These are phyloP conservation scores for Oscarella lobularis DNA, from an alignment of 37 sponge, comb jelly and placozoan species.

Conservation along the genomic window DNA sequence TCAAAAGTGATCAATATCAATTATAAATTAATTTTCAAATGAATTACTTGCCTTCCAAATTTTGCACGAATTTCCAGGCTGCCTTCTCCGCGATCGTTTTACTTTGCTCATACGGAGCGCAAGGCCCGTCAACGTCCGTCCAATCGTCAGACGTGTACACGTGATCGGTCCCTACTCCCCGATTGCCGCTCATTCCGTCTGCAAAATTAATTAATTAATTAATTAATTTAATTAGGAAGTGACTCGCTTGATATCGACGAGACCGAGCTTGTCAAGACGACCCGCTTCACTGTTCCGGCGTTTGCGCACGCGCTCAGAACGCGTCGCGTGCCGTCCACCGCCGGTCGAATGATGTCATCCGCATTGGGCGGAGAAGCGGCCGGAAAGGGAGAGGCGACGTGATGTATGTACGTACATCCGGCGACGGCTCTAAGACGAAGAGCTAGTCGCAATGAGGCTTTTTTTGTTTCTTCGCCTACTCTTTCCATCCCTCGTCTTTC, in stretches of 20 bases:
- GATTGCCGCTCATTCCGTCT: too few relatives aligned
- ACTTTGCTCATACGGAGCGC: constrained; percentile 54
- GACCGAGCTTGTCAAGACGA: constrained; percentile 80
- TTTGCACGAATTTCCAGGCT: constrained; percentile 80
- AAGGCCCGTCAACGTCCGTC: constrained; percentile 18
- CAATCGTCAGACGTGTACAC: constrained; percentile 72
- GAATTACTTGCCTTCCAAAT: neutral
- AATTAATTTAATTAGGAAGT: too few relatives aligned
- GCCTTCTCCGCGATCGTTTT: constrained; percentile 69
- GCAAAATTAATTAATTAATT: too few relatives aligned
- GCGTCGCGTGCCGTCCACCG: constrained; percentile 68
- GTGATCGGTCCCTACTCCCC: too few relatives aligned
- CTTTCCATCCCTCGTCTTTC: neutral
- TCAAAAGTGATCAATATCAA: too few relatives aligned
- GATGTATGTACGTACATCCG: constrained; percentile 69
- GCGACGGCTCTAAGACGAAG: constrained; percentile 40
- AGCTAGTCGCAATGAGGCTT: too few relatives aligned
- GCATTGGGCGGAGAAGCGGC: constrained; percentile 1
- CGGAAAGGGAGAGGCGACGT: constrained; percentile 81
- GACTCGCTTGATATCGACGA: constrained; percentile 54
- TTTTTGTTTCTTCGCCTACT: neutral
- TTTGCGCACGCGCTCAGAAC: constrained; percentile 75
- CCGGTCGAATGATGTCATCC: constrained; percentile 33
- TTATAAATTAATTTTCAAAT: neutral
- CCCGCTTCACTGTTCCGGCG: constrained; percentile 64